These are phyloP conservation scores for Coptotermes formosanus DNA, from an alignment of 1,140 invertebrate species.

Conservation along the genomic window DNA sequence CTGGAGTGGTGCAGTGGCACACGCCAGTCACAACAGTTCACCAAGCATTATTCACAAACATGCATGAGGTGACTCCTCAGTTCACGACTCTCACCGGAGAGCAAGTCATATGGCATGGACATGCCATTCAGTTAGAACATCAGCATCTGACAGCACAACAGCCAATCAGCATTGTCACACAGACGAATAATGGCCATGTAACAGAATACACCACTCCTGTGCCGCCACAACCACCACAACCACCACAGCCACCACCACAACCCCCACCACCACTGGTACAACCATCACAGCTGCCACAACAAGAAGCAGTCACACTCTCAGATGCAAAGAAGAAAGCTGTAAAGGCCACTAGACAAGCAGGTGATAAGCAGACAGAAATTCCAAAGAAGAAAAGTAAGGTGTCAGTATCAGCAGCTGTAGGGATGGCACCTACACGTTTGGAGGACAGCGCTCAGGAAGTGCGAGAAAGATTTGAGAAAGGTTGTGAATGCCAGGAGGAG, in stretches of 20 bases:
- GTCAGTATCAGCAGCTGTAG: neutral
- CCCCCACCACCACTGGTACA: neutral
- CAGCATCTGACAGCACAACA: slow-evolving; percentile 43
- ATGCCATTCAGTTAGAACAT: slow-evolving; percentile 54
- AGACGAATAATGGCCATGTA: slow-evolving; percentile 42
- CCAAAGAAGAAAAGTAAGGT: slow-evolving; percentile 42
- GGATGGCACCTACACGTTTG: slow-evolving; percentile 48
- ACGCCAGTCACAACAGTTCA: slow-evolving; percentile 52
- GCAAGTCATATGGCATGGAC: slow-evolving; percentile 61
- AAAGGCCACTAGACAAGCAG: neutral
- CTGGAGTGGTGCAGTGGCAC: slow-evolving; percentile 53
- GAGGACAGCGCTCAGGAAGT: slow-evolving; percentile 63
- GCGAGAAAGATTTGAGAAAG: slow-evolving; percentile 63
- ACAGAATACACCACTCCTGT: neutral
- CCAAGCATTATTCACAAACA: slow-evolving; percentile 44
- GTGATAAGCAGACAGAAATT: slow-evolving; percentile 40
- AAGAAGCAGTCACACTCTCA: neutral
- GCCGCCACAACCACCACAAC: neutral
- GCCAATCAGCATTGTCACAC: slow-evolving; percentile 40
- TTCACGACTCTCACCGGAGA: slow-evolving; percentile 18
- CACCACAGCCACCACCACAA: neutral
- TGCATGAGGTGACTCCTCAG: slow-evolving; percentile 41
- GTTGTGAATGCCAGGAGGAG: slow-evolving; percentile 73
- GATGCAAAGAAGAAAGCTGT: neutral
- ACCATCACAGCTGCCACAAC: neutral